A percentile compares a stretch with the other conserved stretches of the same genome.
These are phyloP conservation scores for Taphrorychus bicolor DNA, from an alignment of 2,888 invertebrate species.

Conservation along the genomic window DNA sequence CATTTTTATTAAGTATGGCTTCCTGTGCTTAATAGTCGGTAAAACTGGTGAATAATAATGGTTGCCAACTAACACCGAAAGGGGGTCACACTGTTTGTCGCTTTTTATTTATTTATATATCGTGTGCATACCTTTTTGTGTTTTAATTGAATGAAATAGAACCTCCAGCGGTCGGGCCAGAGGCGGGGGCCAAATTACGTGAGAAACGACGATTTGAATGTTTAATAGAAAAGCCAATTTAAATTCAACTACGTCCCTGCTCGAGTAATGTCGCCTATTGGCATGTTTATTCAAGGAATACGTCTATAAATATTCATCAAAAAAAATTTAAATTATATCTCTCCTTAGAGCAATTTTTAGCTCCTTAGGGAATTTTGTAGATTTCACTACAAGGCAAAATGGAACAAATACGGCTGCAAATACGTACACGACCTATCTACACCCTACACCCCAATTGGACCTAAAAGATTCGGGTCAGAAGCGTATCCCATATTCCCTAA, in stretches of 20 bases:
- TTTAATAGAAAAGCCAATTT: not conserved
- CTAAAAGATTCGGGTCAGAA: not conserved
- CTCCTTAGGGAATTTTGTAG: not conserved
- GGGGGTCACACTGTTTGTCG: slow-evolving; percentile 29
- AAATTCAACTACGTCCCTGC: not conserved
- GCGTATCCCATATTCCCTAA: slow-evolving; percentile 33
- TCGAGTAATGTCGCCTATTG: not conserved
- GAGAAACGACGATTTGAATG: too few species aligned
- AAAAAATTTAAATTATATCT: too few species aligned
- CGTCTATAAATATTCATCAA: not conserved
- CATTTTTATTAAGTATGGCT: slow-evolving; percentile 49
- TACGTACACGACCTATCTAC: too few species aligned
- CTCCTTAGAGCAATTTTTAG: not conserved
- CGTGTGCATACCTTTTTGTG: slow-evolving; percentile 20
- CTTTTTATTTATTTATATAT: slow-evolving; percentile 4
- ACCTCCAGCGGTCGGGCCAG: not conserved
- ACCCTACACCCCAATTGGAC: not conserved
- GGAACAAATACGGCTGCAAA: too few species aligned
- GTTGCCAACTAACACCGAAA: slow-evolving; percentile 9
- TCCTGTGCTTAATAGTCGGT: slow-evolving; percentile 46
- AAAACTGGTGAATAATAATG: slow-evolving; percentile 41
- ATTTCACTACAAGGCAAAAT: too few species aligned
- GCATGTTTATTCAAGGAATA: not conserved
- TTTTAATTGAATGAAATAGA: slow-evolving; percentile 22
- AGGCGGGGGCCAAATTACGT: not conserved